phyloP scores from a whole-genome alignment of 23 tunicate genomes.

The Phallusia fumigata region DNA sequence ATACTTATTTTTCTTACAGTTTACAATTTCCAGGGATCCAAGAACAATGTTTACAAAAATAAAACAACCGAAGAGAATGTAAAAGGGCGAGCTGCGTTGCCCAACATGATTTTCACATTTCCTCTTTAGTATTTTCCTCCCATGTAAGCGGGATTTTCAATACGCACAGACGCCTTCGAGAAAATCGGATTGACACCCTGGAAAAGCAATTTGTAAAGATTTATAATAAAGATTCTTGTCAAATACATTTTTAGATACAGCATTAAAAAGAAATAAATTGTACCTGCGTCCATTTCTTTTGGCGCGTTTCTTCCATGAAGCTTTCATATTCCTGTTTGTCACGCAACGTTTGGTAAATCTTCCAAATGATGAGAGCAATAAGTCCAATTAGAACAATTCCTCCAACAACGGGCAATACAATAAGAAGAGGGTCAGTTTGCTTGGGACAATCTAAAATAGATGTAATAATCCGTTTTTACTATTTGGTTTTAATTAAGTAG shows the following conservation, averaged over 20 bases:
- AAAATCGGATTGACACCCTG: conserved; percentile 86
- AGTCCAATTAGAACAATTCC: conserved; percentile 81
- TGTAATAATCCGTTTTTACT: too few species aligned
- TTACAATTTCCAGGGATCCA: too few species aligned
- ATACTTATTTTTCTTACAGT: too few species aligned
- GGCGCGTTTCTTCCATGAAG: conserved; percentile 62
- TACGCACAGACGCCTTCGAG: conserved; percentile 46
- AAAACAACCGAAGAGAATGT: too few species aligned
- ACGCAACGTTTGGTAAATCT: conserved; percentile 52
- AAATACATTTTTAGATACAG: not conserved
- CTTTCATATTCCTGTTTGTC: conserved; percentile 71
- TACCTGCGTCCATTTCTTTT: conserved; percentile 63
- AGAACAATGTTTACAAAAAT: too few species aligned
- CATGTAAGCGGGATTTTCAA: conserved; percentile 74
- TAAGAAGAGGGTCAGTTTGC: conserved; percentile 56
- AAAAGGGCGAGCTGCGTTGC: too few species aligned
- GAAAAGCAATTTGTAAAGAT: conserved; percentile 3
- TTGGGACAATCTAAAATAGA: conserved; percentile 74
- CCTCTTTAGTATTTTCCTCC: conserved; percentile 16
- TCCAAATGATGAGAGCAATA: conserved; percentile 76
- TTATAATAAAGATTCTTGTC: too few species aligned
- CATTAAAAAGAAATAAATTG: not conserved
- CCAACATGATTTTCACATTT: not conserved
- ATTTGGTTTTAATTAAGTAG: too few species aligned
- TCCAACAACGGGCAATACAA: conserved; percentile 73